These are phyloP conservation scores for Lutraria lutraria DNA, from an alignment of 2,888 invertebrate genomes.

Conservation along the genomic window DNA sequence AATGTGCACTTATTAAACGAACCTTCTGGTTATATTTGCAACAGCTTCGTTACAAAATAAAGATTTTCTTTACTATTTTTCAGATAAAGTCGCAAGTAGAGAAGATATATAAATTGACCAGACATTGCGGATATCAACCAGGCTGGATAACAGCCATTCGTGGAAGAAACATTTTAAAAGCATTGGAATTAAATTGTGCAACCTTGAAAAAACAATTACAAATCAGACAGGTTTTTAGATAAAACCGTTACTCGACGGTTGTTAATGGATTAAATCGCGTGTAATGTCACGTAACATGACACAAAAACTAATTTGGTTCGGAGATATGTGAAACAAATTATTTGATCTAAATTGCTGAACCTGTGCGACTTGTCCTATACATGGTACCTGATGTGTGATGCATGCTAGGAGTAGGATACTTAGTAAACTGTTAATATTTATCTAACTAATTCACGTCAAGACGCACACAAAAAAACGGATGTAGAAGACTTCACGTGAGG, in stretches of 20 bases:
- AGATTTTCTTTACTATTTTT: background rate
- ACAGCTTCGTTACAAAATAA: background rate
- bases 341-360: no score
- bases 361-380: no score
- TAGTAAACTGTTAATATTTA: no score
- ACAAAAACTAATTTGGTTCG: no score
- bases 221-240: background rate
- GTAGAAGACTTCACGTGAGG: no score
- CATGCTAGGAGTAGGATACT: no score
- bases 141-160: background rate
- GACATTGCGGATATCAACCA: background rate
- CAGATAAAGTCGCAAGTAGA: background rate
- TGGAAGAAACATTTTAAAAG: background rate
- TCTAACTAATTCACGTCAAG: no score
- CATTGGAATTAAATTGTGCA: background rate
- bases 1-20: background rate
- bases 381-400: no score
- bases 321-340: no score
- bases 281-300: background rate
- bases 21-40: background rate
- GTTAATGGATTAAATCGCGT: background rate
- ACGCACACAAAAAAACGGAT: no score
- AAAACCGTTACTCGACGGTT: background rate
- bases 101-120: background rate
- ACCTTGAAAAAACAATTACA: background rate